Evolutionary conservation across 1,140 invertebrate genomes (phyloP), one percentile per base, ranked within the genome.

Genomic region (Leucophenga varia): DNA sequence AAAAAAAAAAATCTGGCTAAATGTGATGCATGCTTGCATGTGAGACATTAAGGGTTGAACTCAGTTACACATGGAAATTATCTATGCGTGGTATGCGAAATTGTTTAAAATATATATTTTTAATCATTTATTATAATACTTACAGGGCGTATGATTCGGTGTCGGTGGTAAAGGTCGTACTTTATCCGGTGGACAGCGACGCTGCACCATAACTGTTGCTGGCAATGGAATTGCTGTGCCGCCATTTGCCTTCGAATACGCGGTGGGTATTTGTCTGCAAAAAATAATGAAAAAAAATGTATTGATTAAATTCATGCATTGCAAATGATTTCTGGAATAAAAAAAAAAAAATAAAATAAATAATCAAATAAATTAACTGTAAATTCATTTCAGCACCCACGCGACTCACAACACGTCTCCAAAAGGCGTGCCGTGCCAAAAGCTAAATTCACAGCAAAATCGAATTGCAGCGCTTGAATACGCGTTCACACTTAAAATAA

Each of bases 171-270:
- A 78, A 7, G 86, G 86, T 53, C 86, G 79, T 56, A 84, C 80
- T 78, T 88, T 88, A 77, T 88, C 86, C 55, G 86, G 86, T 31
- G 85, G 85, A 65, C 85, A 86, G 76, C 85, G 79, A 55, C 86
- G 79, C 47, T 81, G 81, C n/a, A 86, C 85, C 57, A 85, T 78
- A 21, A 86, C 85, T 9, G 86, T 86, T 28, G 86, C 85, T 17
- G 87, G 87, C 59, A 87, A 69, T 19, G 86, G 86, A 57, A 88
- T 88, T 61, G 84, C 86, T 25, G 85, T 86, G 7, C 78, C 77
- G 46, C 80, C 79, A 68, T 84, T 84, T 54, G 68, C 61, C 55
- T 75, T 75, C 36, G 61, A 48, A 56, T 84, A 83, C 50, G 82
- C 81, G 52, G 81, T 79, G 14, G 81, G 81, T 54, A 82, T 80